phyloP scores from a whole-genome alignment of 2,797 vertebrate species.

The Chloroceryle amazona region DNA sequence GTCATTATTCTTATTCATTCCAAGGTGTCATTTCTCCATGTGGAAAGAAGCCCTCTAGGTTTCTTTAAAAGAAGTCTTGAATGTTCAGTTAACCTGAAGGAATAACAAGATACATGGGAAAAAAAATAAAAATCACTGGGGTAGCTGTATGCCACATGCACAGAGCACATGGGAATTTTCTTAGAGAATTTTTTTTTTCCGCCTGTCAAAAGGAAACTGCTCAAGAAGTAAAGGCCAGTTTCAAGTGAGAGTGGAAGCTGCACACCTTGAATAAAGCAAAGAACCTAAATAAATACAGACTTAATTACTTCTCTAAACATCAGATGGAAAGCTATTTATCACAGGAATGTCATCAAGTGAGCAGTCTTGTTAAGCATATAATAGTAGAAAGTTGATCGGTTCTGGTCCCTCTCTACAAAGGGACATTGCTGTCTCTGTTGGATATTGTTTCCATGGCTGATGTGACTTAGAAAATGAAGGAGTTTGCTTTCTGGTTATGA shows the following conservation, averaged over 20 bases:
- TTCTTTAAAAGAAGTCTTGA: background rate
- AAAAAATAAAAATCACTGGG: background rate
- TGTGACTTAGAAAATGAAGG: background rate
- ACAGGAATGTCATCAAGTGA: background rate
- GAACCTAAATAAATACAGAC: background rate
- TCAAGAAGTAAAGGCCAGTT: background rate
- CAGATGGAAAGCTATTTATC: background rate
- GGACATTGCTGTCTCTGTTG: background rate
- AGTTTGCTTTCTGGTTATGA: background rate
- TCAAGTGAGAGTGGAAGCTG: background rate
- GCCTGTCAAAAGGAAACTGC: background rate
- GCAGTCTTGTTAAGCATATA: background rate
- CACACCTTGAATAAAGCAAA: background rate
- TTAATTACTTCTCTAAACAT: background rate
- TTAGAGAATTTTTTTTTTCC: background rate
- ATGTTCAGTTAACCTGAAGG: background rate
- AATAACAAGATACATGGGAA: background rate
- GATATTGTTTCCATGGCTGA: background rate
- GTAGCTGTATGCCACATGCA: background rate
- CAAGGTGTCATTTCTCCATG: background rate
- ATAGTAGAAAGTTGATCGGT: background rate
- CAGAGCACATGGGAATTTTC: accelerated
- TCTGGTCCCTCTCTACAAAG: background rate
- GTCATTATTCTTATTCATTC: background rate
- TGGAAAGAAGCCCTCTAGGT: background rate